Evolutionary conservation across 2,113 vertebrate species (phyloP).

Genomic region (Chloropsis hardwickii): DNA sequence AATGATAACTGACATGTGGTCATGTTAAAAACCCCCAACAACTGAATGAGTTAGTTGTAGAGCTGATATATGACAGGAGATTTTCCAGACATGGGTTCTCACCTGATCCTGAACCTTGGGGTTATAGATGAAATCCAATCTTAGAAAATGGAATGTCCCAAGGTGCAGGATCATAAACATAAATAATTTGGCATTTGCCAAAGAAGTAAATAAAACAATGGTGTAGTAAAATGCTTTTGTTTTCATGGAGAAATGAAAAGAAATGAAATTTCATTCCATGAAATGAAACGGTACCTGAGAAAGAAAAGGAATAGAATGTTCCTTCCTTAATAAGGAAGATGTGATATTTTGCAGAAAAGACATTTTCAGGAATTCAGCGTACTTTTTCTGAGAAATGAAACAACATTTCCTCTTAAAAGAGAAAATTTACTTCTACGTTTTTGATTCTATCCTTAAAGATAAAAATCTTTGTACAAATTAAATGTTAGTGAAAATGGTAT

Average conservation of each 20-base stretch:
- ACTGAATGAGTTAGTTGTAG: neutral
- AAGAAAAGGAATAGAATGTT: neutral
- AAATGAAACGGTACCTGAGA: neutral
- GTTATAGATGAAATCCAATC: neutral
- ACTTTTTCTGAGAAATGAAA: neutral
- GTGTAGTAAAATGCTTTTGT: neutral
- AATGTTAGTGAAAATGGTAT: neutral
- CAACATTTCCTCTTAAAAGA: neutral
- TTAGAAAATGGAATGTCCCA: neutral
- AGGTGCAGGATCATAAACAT: neutral
- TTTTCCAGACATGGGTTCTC: neutral
- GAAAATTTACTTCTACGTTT: neutral
- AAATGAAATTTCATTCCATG: too few relatives aligned
- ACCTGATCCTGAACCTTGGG: neutral
- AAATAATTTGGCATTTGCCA: neutral
- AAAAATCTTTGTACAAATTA: neutral
- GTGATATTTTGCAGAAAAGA: neutral
- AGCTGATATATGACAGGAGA: neutral
- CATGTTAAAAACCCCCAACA: neutral
- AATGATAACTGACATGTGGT: neutral
- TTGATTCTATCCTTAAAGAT: neutral
- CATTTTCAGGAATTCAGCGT: neutral
- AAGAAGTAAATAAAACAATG: neutral
- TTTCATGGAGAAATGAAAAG: neutral
- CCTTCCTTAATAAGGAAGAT: neutral